Percentiles rank a stretch among this genome's conserved stretches.
Conservation (phyloP, 2,113 vertebrate species). For the Varanus salvator region DNA sequence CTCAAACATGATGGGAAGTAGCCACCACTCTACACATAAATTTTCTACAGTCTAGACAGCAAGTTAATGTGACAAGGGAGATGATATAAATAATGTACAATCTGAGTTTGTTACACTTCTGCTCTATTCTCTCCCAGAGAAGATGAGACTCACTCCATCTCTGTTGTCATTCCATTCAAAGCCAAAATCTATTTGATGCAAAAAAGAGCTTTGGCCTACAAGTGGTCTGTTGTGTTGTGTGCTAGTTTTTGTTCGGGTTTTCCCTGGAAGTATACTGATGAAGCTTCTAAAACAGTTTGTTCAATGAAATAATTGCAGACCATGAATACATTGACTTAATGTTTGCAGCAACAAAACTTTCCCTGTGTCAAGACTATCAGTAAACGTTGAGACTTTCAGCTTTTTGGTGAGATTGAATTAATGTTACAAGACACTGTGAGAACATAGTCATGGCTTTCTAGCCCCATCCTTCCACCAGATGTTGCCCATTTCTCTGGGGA, state of each 20-base stretch:
- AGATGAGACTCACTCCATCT: no score
- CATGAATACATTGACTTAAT: no score
- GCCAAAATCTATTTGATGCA: no score
- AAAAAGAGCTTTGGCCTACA: no score
- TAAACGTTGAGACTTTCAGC: not conserved
- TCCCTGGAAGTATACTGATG: not conserved
- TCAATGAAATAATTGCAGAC: not conserved
- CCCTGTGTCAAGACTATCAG: not conserved
- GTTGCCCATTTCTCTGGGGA: not conserved
- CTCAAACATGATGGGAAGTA: not conserved
- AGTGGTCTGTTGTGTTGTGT: no score
- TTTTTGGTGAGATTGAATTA: not conserved
- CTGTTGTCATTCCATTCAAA: no score
- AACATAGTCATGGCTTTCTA: no score
- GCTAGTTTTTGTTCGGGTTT: no score
- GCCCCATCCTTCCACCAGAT: not conserved
- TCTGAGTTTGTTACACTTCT: not conserved
- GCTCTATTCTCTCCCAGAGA: no score
- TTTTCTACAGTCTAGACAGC: not conserved
- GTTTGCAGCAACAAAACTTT: not conserved
- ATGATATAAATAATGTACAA: not conserved
- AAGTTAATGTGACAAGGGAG: not conserved
- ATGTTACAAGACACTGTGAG: not conserved
- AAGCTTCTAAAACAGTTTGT: not conserved
- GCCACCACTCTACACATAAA: not conserved